phyloP scores from a whole-genome alignment of 35 echinoderm and acorn worm species.

The Antedon bifida region DNA sequence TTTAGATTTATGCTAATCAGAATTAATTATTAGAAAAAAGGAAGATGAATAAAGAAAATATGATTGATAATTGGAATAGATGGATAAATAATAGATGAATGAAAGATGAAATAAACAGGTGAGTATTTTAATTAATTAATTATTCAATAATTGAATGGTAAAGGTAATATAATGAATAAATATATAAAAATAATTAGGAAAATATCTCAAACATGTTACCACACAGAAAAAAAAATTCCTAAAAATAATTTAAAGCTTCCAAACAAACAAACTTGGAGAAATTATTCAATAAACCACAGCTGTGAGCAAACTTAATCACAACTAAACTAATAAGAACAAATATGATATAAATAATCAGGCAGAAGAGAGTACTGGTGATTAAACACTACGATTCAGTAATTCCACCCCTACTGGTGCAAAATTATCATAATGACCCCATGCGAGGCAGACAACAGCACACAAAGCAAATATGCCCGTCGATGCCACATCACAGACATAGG shows the following conservation, averaged over 20 bases:
- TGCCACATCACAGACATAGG: not conserved
- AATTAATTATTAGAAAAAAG: too few relatives aligned
- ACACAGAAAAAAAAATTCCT: not conserved
- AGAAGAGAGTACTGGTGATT: not conserved
- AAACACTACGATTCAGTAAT: too few relatives aligned
- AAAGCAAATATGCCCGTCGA: not conserved
- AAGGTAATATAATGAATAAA: too few relatives aligned
- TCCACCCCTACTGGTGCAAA: not conserved
- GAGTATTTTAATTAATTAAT: too few relatives aligned
- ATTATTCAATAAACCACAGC: not conserved
- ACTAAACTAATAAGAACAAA: not conserved
- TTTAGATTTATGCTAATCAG: too few relatives aligned
- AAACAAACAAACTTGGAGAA: not conserved
- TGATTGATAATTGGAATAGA: too few relatives aligned
- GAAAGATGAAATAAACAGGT: too few relatives aligned
- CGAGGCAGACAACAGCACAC: not conserved
- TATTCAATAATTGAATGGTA: too few relatives aligned
- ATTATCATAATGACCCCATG: not conserved
- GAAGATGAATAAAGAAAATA: too few relatives aligned
- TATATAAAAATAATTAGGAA: too few relatives aligned
- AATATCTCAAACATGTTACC: too few relatives aligned
- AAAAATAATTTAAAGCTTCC: not conserved
- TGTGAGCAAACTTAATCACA: not conserved
- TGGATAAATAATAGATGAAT: too few relatives aligned
- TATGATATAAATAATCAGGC: not conserved